Evolutionary conservation across 2,113 vertebrate species (phyloP).

Genomic region (Urocitellus parryii): DNA sequence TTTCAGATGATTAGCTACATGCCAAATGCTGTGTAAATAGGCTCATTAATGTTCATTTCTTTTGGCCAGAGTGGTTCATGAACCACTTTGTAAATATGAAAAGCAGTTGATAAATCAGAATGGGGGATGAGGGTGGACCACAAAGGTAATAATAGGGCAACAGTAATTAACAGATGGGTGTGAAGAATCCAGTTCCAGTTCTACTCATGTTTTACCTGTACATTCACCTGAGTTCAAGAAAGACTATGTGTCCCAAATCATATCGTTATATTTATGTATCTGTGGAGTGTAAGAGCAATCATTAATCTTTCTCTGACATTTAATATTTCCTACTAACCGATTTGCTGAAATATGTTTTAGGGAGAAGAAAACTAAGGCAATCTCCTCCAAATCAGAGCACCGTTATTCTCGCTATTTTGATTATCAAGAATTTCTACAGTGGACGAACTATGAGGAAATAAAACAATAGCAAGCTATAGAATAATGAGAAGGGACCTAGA

Average conservation of each 20-base stretch:
- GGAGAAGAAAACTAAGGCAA: background rate
- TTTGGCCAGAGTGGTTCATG: conserved; percentile 59
- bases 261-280: background rate
- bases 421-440: background rate
- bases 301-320: background rate
- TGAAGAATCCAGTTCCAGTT: background rate
- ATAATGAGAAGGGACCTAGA: background rate
- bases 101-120: conserved; percentile 69
- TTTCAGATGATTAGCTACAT: conserved; percentile 69
- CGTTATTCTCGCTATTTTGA: background rate
- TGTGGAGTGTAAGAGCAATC: background rate
- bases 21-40: conserved; percentile 66
- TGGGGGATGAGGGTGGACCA: background rate
- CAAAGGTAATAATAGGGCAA: background rate
- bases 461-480: background rate
- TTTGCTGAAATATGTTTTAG: background rate
- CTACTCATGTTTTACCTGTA: background rate
- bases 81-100: conserved; percentile 60
- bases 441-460: background rate
- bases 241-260: background rate
- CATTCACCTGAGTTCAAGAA: conserved; percentile 25
- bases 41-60: conserved; percentile 74
- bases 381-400: background rate
- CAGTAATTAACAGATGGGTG: background rate
- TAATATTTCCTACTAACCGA: conserved; percentile 16